Percentiles rank a stretch among this genome's conserved stretches.
Conservation (phyloP, 2,888 invertebrate species). For the Limnephilus marmoratus region DNA sequence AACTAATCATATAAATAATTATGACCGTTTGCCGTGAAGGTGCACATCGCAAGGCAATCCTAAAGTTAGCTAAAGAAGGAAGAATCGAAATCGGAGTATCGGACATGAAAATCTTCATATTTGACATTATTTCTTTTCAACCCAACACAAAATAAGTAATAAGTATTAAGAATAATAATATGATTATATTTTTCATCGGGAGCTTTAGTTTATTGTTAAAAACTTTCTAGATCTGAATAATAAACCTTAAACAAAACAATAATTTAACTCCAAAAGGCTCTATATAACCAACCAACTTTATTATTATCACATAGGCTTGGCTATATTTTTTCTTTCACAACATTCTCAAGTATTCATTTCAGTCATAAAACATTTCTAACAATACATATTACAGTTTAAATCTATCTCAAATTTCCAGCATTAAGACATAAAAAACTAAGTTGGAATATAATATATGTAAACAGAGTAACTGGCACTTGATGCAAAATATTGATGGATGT, state of each 20-base stretch:
- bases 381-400: not conserved
- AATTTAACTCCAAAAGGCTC: not conserved
- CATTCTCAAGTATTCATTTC: not conserved
- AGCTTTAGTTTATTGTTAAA: not conserved
- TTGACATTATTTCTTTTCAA: too few relatives aligned
- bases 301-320: not conserved
- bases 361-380: not conserved
- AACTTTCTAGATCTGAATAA: not conserved
- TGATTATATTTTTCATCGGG: not conserved
- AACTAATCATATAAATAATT: too few relatives aligned
- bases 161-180: too few relatives aligned
- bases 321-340: not conserved
- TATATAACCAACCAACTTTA: not conserved
- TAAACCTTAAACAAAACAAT: not conserved
- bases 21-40: too few relatives aligned
- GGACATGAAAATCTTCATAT: too few relatives aligned
- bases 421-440: not conserved
- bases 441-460: not conserved
- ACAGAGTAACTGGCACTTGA: not conserved
- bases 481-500: not conserved
- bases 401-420: not conserved
- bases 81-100: too few relatives aligned
- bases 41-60: too few relatives aligned
- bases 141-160: too few relatives aligned
- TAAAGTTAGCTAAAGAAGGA: too few relatives aligned